These are phyloP conservation scores for Epinotia brunnichana DNA, from an alignment of 2,888 invertebrate species.

Conservation along the genomic window DNA sequence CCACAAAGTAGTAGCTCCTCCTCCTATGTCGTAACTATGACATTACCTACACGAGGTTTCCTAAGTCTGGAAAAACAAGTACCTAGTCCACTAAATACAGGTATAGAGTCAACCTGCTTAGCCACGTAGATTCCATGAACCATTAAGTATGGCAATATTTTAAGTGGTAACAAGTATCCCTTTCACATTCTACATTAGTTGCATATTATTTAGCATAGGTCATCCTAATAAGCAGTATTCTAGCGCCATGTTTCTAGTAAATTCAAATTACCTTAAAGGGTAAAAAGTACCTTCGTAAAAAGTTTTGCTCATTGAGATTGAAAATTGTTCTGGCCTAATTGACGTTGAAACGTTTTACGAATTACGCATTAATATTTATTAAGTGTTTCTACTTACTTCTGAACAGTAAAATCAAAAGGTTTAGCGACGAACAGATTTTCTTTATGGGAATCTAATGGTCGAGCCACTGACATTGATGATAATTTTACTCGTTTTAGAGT, in stretches of 20 bases:
- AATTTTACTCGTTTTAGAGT: constrained; percentile 12
- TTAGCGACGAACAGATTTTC: not conserved
- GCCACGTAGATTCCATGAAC: not conserved
- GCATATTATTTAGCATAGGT: constrained; percentile 7
- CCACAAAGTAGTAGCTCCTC: constrained; percentile 30
- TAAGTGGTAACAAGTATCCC: not conserved
- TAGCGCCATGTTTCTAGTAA: not conserved
- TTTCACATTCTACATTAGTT: constrained; percentile 6
- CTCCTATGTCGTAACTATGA: constrained; percentile 29
- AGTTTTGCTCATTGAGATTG: not conserved
- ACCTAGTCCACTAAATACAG: not conserved
- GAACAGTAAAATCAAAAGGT: not conserved
- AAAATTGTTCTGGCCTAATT: not conserved
- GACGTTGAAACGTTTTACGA: too few species aligned
- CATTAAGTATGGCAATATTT: not conserved
- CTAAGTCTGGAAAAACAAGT: constrained; percentile 26
- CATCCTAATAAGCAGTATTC: constrained; percentile 9
- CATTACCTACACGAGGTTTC: constrained; percentile 9
- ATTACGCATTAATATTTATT: too few species aligned
- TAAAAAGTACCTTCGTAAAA: not conserved
- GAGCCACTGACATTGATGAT: constrained; percentile 2
- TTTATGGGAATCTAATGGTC: constrained; percentile 1
- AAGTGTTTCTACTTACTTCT: not conserved
- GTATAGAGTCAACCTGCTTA: not conserved
- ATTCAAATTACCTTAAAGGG: too few species aligned